A percentile compares a stretch with the other conserved stretches of the same genome.
Conservation (phyloP, 2,113 vertebrate genomes). For the Trematocara unimaculatum region DNA sequence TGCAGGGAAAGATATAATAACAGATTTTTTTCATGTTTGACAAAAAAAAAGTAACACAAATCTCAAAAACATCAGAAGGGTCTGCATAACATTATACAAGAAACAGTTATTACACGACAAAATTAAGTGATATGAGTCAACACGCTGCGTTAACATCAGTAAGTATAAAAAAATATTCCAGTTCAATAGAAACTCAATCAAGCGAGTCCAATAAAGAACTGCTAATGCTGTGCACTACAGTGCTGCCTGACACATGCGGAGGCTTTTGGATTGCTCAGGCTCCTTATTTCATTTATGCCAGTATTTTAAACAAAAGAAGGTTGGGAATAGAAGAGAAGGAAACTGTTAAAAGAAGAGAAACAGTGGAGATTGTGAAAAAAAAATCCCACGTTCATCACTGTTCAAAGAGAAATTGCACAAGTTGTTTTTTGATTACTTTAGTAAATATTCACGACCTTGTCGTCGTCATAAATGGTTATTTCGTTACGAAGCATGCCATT, state of each 20-base stretch:
- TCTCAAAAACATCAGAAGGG: neutral
- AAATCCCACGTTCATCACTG: neutral
- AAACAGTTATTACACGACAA: neutral
- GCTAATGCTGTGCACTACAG: neutral
- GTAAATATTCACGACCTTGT: neutral
- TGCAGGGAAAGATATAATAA: neutral
- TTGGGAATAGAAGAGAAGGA: neutral
- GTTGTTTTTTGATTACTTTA: accelerated
- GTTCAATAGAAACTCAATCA: neutral
- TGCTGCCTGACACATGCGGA: neutral
- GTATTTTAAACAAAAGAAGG: neutral
- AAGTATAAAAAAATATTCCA: neutral
- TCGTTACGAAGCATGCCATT: accelerated
- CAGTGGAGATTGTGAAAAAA: neutral
- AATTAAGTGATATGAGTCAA: neutral
- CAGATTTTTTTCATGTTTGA: neutral
- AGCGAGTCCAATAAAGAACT: neutral
- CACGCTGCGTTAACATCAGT: neutral
- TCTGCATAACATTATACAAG: accelerated
- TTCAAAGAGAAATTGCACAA: neutral
- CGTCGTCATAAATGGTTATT: neutral
- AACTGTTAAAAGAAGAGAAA: neutral
- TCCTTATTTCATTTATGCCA: neutral
- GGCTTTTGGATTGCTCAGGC: accelerated
- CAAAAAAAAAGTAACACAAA: neutral